Conservation (phyloP, 2,888 invertebrate species). For the Eupeodes luniger region DNA sequence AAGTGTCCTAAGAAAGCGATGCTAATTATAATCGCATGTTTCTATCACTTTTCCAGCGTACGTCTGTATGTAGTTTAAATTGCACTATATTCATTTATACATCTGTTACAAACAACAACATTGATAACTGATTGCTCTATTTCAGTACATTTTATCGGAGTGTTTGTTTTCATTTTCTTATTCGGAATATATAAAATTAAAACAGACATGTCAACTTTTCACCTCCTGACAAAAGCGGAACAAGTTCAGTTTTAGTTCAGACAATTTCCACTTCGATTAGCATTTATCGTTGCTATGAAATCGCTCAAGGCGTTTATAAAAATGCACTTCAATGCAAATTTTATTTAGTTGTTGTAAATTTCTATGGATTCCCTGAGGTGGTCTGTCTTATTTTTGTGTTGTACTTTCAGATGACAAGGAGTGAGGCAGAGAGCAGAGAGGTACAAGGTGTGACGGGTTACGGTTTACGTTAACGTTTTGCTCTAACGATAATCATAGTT, state of each 20-base stretch:
- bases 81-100: neutral
- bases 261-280: slow-evolving; percentile 48
- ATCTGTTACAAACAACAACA: no score
- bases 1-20: neutral
- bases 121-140: neutral
- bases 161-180: neutral
- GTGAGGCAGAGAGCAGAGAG: neutral
- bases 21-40: neutral
- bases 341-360: slow-evolving; percentile 17
- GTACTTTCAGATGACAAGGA: neutral
- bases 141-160: neutral
- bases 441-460: slow-evolving; percentile 7
- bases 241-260: neutral
- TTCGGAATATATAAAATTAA: neutral
- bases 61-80: neutral
- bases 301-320: slow-evolving; percentile 40
- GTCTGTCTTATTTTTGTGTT: neutral
- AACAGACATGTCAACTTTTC: slow-evolving; percentile 45
- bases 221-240: slow-evolving; percentile 32
- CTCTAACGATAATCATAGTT: slow-evolving; percentile 36
- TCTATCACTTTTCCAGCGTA: no score
- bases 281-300: slow-evolving; percentile 35
- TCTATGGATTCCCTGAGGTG: slow-evolving; percentile 15
- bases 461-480: neutral
- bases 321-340: slow-evolving; percentile 18